Conservation (phyloP, 2,113 vertebrate species). For the Garra rufa region DNA sequence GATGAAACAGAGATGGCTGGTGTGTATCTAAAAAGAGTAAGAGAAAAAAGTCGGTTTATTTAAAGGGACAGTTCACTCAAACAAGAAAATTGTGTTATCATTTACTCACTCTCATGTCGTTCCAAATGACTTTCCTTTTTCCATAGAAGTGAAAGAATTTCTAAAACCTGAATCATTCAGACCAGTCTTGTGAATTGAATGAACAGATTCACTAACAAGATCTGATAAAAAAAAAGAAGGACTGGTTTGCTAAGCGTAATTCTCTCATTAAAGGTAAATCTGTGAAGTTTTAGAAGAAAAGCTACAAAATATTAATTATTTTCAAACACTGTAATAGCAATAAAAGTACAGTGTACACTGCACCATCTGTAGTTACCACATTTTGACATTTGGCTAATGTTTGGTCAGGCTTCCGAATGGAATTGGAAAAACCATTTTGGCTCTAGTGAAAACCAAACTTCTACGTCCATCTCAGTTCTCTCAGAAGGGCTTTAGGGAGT, state of each 20-base stretch:
- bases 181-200: not conserved
- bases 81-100: not conserved
- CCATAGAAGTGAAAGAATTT: not conserved
- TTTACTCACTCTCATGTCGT: not conserved
- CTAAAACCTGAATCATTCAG: not conserved
- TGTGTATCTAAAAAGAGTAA: not conserved
- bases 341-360: not conserved
- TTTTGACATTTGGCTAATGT: constrained; percentile 28
- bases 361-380: not conserved
- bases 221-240: not conserved
- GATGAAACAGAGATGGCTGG: constrained; percentile 10
- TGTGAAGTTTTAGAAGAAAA: not conserved
- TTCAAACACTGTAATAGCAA: not conserved
- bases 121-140: constrained; percentile 3
- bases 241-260: not conserved
- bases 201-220: not conserved
- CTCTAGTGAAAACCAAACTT: constrained; percentile 16
- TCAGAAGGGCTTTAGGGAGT: not conserved
- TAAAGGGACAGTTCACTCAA: not conserved
- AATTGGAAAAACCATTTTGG: constrained; percentile 27
- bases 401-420: constrained; percentile 9
- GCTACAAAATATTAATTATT: not conserved
- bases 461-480: not conserved
- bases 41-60: not conserved
- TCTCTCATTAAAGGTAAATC: not conserved